Conservation (phyloP, 2,888 invertebrate genomes). For the Synergus laeviventris region DNA sequence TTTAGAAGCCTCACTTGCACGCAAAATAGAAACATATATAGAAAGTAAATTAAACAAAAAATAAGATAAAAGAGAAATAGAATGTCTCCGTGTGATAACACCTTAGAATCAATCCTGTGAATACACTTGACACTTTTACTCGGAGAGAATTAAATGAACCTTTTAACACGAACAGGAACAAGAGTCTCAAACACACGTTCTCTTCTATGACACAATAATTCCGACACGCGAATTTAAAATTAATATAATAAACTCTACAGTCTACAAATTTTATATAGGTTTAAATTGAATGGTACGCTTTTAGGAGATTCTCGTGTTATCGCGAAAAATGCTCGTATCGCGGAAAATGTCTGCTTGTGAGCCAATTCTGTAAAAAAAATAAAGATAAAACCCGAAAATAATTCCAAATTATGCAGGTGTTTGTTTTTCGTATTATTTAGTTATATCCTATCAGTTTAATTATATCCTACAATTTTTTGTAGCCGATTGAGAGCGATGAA, state of each 20-base stretch:
- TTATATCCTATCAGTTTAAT: no score
- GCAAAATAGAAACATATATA: conserved; percentile 3
- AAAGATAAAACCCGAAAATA: neutral
- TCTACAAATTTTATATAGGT: conserved; percentile 6
- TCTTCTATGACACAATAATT: neutral
- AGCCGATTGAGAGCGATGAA: no score
- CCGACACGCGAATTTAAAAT: neutral
- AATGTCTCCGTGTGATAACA: no score
- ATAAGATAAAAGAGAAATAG: neutral
- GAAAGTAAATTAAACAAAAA: conserved; percentile 1
- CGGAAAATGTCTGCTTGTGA: conserved; percentile 23
- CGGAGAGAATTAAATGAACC: neutral
- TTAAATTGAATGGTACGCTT: conserved; percentile 15
- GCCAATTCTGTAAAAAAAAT: conserved; percentile 13
- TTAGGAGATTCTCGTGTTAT: conserved; percentile 10
- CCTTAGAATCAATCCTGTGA: conserved; percentile 11
- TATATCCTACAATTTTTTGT: no score
- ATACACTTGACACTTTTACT: conserved; percentile 14
- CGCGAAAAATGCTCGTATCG: conserved; percentile 3
- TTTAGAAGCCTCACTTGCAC: conserved; percentile 17
- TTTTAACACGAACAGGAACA: conserved; percentile 6
- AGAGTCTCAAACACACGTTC: neutral
- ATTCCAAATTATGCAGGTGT: neutral
- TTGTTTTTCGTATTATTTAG: no score
- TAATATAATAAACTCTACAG: neutral